Conservation (phyloP, 2,888 invertebrate species). For the Drosophila eohydei region DNA sequence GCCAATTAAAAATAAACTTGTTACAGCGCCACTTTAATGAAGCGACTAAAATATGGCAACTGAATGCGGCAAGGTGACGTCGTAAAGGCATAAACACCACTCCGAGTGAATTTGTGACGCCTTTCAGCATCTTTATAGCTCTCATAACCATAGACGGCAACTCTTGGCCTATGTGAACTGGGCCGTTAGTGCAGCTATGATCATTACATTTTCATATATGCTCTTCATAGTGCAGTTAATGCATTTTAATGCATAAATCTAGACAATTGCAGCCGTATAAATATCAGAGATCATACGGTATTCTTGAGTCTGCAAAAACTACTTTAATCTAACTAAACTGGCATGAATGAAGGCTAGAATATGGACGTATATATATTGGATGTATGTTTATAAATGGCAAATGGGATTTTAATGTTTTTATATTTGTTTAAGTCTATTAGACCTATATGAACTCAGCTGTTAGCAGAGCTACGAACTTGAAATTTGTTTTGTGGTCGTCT, state of each 20-base stretch:
- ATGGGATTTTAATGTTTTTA: background rate
- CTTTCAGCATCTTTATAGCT: slow-evolving; percentile 35
- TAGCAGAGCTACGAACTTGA: background rate
- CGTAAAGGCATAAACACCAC: slow-evolving; percentile 38
- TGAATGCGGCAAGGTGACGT: slow-evolving; percentile 10
- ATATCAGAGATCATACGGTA: background rate
- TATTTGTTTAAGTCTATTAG: background rate
- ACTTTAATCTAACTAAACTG: background rate
- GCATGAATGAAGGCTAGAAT: background rate
- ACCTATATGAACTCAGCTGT: background rate
- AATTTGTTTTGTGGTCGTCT: background rate
- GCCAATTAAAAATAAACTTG: slow-evolving; percentile 79
- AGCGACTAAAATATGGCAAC: slow-evolving; percentile 68
- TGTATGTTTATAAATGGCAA: background rate
- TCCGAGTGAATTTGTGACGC: slow-evolving; percentile 47
- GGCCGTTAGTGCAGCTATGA: slow-evolving; percentile 23
- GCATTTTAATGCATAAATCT: slow-evolving; percentile 18
- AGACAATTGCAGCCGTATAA: slow-evolving; percentile 14
- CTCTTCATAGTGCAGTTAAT: slow-evolving; percentile 6
- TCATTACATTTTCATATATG: slow-evolving; percentile 28
- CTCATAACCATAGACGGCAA: slow-evolving; percentile 8
- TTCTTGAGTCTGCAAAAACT: background rate
- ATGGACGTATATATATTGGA: background rate
- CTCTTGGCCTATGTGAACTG: slow-evolving; percentile 35
- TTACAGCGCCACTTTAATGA: slow-evolving; percentile 79